Percentiles rank a stretch among this genome's conserved stretches.
These are phyloP conservation scores for Stenolophus ochropezus DNA, from an alignment of 2,888 invertebrate species.

Conservation along the genomic window DNA sequence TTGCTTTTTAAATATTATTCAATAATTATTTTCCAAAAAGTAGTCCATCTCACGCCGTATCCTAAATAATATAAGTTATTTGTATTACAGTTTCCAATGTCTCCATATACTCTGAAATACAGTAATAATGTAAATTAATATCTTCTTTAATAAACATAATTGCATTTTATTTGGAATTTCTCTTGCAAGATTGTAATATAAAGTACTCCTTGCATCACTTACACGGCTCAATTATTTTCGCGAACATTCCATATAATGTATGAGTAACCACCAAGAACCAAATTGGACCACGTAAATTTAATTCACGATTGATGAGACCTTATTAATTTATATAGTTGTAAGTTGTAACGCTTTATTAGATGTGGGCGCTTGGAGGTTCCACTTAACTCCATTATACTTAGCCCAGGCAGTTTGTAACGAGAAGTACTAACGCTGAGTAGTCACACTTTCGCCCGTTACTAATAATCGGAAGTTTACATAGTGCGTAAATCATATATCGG, in stretches of 20 bases:
- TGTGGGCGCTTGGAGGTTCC: slow-evolving; percentile 26
- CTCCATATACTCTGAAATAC: no score
- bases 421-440: background rate
- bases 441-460: background rate
- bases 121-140: no score
- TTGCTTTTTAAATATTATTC: no score
- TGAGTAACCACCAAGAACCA: slow-evolving; percentile 3
- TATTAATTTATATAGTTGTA: slow-evolving; percentile 45
- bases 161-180: background rate
- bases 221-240: background rate
- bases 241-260: background rate
- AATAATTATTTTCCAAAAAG: no score
- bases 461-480: background rate
- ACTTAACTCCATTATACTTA: slow-evolving; percentile 32
- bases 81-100: no score
- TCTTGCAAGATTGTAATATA: background rate
- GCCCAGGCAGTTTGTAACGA: slow-evolving; percentile 21
- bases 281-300: slow-evolving; percentile 3
- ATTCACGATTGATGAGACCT: slow-evolving; percentile 48
- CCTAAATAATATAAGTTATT: no score
- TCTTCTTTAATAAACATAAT: no score
- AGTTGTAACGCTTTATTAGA: slow-evolving; percentile 49
- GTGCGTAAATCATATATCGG: slow-evolving; percentile 3
- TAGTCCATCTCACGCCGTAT: no score
- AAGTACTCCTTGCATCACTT: background rate